phyloP scores from a whole-genome alignment of 2,113 vertebrate species.

The Athene noctua region DNA sequence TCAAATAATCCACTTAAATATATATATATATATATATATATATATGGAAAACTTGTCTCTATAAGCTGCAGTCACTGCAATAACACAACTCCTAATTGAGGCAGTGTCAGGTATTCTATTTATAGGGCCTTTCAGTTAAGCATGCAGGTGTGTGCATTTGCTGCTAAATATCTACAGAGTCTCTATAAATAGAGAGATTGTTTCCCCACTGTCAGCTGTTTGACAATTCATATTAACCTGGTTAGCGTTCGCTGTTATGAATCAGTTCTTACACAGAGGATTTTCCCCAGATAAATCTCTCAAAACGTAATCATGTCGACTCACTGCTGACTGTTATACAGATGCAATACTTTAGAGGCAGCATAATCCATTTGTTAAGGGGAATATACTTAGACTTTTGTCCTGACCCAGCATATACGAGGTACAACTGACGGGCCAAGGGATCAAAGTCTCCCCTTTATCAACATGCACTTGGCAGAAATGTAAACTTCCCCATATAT shows the following conservation, averaged over 20 bases:
- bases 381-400: slow-evolving; percentile 18
- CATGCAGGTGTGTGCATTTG: background rate
- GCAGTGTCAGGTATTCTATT: background rate
- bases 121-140: background rate
- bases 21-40: rapidly evolving
- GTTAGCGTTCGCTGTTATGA: rapidly evolving
- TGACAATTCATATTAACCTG: background rate
- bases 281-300: background rate
- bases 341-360: background rate
- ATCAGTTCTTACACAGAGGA: background rate
- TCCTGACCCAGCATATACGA: background rate
- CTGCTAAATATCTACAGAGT: background rate
- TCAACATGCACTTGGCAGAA: slow-evolving; percentile 17
- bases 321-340: background rate
- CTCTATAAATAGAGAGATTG: background rate
- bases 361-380: background rate
- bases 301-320: background rate
- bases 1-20: background rate
- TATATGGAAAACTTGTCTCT: no score
- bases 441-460: slow-evolving; percentile 65
- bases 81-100: background rate
- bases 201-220: background rate
- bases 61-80: background rate
- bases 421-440: slow-evolving; percentile 14
- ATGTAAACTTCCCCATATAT: slow-evolving; percentile 35